Conservation (phyloP, 2,888 invertebrate species). For the Drosophila putrida region DNA sequence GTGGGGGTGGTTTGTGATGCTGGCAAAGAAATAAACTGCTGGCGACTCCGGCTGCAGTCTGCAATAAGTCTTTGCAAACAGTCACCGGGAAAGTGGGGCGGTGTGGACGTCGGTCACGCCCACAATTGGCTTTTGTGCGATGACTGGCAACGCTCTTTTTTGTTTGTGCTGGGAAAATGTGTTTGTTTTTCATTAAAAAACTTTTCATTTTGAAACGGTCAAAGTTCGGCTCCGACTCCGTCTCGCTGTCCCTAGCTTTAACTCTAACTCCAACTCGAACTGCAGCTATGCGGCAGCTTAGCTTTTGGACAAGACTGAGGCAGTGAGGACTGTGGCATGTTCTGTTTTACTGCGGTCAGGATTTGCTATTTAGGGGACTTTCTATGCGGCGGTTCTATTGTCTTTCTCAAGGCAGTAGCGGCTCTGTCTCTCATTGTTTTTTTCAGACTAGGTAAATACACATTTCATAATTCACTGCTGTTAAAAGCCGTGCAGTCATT, state of each 20-base stretch:
- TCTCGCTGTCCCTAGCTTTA: too few species aligned
- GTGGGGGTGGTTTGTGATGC: conserved; percentile 13
- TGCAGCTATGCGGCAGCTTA: conserved; percentile 39
- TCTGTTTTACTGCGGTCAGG: conserved; percentile 77
- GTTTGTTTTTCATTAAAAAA: conserved; percentile 84
- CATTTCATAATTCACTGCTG: conserved; percentile 74
- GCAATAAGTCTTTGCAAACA: conserved; percentile 77
- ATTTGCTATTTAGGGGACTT: conserved; percentile 60
- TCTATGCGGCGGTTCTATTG: conserved; percentile 28
- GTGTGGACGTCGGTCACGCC: conserved; percentile 49
- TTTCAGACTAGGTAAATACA: conserved; percentile 58
- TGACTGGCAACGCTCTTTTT: conserved; percentile 31
- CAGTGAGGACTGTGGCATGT: conserved; percentile 59
- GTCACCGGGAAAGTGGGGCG: conserved; percentile 37
- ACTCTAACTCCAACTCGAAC: conserved; percentile 8
- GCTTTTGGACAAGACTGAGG: conserved; percentile 14
- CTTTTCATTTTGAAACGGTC: conserved; percentile 76
- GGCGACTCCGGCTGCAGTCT: conserved; percentile 63
- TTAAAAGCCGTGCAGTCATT: conserved; percentile 45
- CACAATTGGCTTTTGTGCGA: conserved; percentile 74
- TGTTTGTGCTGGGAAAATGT: conserved; percentile 67
- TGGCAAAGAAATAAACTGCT: conserved; percentile 74
- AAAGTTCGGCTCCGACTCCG: conserved; percentile 64
- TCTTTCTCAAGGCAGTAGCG: conserved; percentile 17
- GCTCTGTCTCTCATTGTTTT: conserved; percentile 44